Evolutionary conservation across 2,113 vertebrate species (phyloP).

Genomic region (Psilopogon haemacephalus): DNA sequence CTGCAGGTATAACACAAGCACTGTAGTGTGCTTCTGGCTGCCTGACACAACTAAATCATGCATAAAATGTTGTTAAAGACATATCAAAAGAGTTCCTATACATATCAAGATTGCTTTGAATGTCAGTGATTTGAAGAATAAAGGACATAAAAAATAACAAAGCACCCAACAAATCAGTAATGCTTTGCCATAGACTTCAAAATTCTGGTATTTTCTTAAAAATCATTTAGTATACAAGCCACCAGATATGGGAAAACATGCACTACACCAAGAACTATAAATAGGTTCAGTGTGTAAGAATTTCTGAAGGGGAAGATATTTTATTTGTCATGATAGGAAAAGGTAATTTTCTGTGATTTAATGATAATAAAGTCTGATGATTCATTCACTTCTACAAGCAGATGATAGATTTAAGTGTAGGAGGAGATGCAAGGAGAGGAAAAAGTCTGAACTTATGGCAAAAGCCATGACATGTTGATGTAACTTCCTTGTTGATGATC

Average conservation of each 20-base stretch:
- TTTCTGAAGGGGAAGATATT: not conserved
- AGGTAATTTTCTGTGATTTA: not conserved
- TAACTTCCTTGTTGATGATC: no score
- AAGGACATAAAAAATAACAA: not conserved
- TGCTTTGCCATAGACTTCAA: not conserved
- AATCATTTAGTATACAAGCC: not conserved
- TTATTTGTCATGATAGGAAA: not conserved
- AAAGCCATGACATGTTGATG: not conserved
- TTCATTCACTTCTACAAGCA: not conserved
- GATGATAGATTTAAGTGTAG: not conserved
- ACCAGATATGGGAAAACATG: not conserved
- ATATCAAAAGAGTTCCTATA: not conserved
- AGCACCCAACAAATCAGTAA: not conserved
- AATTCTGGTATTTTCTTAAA: not conserved
- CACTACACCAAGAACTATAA: not conserved
- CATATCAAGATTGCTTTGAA: not conserved
- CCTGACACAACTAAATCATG: not conserved
- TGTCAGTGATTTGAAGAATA: not conserved
- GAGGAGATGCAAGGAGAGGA: not conserved
- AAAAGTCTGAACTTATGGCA: not conserved
- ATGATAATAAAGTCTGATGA: not conserved
- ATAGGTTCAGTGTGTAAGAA: not conserved
- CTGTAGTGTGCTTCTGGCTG: not conserved
- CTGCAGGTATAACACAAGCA: not conserved
- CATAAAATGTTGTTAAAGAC: not conserved